phyloP scores from a whole-genome alignment of 1,140 invertebrate species.

The Stegodyphus dumicola region DNA sequence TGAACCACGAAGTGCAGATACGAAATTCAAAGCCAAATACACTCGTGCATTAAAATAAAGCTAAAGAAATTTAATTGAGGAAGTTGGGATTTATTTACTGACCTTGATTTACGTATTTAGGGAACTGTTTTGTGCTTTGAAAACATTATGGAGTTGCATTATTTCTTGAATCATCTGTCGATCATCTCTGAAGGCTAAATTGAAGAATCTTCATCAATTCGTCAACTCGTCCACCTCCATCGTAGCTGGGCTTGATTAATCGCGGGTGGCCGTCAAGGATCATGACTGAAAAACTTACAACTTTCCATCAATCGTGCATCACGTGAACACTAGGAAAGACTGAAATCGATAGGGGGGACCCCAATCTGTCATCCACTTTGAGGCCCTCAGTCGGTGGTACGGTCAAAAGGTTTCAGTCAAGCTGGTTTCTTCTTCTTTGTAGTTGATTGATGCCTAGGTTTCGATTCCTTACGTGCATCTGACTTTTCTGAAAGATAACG shows the following conservation, averaged over 20 bases:
- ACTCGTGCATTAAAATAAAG: too few species aligned
- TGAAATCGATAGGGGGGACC: conserved; percentile 3
- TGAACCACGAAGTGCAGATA: too few species aligned
- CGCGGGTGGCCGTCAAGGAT: conserved; percentile 13
- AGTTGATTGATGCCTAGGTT: not conserved
- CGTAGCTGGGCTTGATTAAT: conserved; percentile 11
- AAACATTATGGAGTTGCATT: too few species aligned
- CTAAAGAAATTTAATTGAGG: too few species aligned
- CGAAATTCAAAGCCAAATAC: too few species aligned
- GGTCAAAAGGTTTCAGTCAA: conserved; percentile 20
- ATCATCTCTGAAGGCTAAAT: too few species aligned
- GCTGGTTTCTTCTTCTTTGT: not conserved
- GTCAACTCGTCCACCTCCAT: not conserved
- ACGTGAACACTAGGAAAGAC: not conserved
- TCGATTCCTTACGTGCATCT: not conserved
- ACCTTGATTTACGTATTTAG: too few species aligned
- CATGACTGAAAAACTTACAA: not conserved
- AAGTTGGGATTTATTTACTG: too few species aligned
- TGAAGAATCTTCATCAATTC: too few species aligned
- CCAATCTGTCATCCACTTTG: conserved; percentile 51
- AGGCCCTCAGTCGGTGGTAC: conserved; percentile 1
- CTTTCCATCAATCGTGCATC: conserved; percentile 5
- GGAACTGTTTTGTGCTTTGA: too few species aligned
- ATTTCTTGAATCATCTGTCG: too few species aligned
- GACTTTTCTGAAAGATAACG: not conserved